Evolutionary conservation across 64 coral and sea anemone genomes (phyloP).

Genomic region (Anthopleura sola): DNA sequence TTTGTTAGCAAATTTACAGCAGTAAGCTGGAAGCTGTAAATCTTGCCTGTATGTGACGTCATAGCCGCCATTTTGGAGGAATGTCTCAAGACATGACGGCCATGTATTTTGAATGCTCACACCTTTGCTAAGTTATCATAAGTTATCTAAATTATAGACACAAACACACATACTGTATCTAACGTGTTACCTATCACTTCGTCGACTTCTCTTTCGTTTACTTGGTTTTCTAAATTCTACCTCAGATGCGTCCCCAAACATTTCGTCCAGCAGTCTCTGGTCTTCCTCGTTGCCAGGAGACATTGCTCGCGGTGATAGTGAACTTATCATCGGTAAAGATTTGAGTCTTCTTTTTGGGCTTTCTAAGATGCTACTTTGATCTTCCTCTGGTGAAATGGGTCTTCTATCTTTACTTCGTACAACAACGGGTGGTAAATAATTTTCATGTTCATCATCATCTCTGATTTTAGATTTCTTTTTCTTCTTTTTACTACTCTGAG

Average conservation of each 20-base stretch:
- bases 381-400: neutral
- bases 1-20: too few relatives aligned
- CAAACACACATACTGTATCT: neutral
- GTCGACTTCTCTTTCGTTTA: neutral
- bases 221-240: conserved; percentile 13
- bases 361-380: conserved; percentile 1
- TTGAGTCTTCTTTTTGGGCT: neutral
- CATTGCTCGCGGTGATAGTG: conserved; percentile 1
- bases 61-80: too few relatives aligned
- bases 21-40: too few relatives aligned
- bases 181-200: neutral
- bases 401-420: conserved; percentile 18
- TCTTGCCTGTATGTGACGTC: too few relatives aligned
- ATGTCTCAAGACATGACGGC: too few relatives aligned
- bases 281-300: conserved; percentile 28
- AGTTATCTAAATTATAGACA: too few relatives aligned
- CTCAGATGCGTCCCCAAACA: conserved; percentile 43
- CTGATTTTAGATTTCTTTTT: conserved; percentile 3
- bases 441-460: conserved; percentile 23
- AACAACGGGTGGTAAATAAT: conserved; percentile 36
- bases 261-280: conserved; percentile 33
- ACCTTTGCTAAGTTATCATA: too few relatives aligned
- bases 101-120: too few relatives aligned
- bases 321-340: neutral
- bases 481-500: neutral